Percentiles rank a stretch among this genome's conserved stretches.
Conservation (phyloP, 2,888 invertebrate species). For the Agrotis puta region DNA sequence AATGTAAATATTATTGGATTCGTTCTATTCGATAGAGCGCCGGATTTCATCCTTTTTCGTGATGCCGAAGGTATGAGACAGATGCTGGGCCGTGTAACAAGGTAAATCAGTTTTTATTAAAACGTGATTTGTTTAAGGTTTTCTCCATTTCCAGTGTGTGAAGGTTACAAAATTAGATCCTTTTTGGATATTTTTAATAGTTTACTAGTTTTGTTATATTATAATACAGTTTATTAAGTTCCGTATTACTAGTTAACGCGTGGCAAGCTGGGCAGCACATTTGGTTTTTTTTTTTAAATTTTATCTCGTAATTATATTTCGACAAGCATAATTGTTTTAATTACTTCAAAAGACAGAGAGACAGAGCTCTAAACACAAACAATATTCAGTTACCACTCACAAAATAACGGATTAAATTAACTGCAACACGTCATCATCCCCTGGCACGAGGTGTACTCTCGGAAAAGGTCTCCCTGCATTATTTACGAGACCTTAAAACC, state of each 20-base stretch:
- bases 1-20: slow-evolving; percentile 74
- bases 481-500: slow-evolving; percentile 58
- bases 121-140: slow-evolving; percentile 11
- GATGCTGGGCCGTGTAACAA: slow-evolving; percentile 25
- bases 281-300: neutral
- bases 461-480: slow-evolving; percentile 52
- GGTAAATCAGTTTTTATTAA: slow-evolving; percentile 39
- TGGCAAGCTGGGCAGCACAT: neutral
- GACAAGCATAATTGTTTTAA: neutral
- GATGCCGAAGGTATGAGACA: slow-evolving; percentile 34
- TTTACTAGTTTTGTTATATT: neutral
- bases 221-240: neutral
- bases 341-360: neutral
- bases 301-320: neutral
- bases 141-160: too few species aligned
- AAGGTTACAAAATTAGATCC: neutral
- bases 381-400: slow-evolving; percentile 24
- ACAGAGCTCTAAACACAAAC: neutral
- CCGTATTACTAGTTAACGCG: neutral
- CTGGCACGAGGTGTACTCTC: slow-evolving; percentile 27
- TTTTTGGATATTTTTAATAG: neutral
- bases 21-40: slow-evolving; percentile 58
- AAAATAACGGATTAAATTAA: slow-evolving; percentile 38
- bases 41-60: slow-evolving; percentile 60
- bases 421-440: slow-evolving; percentile 55